Evolutionary conservation across 2,113 vertebrate genomes (phyloP).

Genomic region (Trichomycterus rosablanca): DNA sequence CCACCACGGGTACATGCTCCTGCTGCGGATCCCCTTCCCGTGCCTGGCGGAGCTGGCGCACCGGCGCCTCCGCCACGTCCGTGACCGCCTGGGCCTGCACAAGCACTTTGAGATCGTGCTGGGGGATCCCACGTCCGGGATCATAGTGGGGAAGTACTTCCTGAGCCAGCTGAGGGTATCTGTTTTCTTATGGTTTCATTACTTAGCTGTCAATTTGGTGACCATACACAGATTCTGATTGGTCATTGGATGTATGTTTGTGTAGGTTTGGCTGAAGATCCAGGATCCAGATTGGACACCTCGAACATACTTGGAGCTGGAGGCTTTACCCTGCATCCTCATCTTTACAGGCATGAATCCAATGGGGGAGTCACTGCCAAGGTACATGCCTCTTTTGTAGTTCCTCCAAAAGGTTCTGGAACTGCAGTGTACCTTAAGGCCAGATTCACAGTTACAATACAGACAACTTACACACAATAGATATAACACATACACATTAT

Average conservation of each 20-base stretch:
- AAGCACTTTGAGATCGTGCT: constrained; percentile 90
- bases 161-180: constrained; percentile 85
- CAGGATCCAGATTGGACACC: constrained; percentile 88
- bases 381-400: constrained; percentile 55
- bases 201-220: too few relatives aligned
- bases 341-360: constrained; percentile 90
- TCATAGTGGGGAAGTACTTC: constrained; percentile 82
- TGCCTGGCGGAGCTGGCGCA: constrained; percentile 85
- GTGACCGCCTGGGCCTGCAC: constrained; percentile 84
- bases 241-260: constrained; percentile 18
- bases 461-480: too few relatives aligned
- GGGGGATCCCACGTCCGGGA: constrained; percentile 75
- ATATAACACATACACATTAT: too few relatives aligned
- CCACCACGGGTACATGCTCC: constrained; percentile 91
- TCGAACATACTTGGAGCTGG: constrained; percentile 87
- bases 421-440: too few relatives aligned
- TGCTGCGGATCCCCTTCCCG: constrained; percentile 87
- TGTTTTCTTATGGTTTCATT: neutral
- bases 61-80: constrained; percentile 79
- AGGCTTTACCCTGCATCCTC: constrained; percentile 92
- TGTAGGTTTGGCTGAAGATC: constrained; percentile 87
- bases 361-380: constrained; percentile 88
- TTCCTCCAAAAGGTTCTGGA: too few relatives aligned
- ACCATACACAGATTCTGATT: neutral
- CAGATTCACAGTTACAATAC: too few relatives aligned